phyloP scores from a whole-genome alignment of 2,113 vertebrate species.

The Xiphophorus couchianus region DNA sequence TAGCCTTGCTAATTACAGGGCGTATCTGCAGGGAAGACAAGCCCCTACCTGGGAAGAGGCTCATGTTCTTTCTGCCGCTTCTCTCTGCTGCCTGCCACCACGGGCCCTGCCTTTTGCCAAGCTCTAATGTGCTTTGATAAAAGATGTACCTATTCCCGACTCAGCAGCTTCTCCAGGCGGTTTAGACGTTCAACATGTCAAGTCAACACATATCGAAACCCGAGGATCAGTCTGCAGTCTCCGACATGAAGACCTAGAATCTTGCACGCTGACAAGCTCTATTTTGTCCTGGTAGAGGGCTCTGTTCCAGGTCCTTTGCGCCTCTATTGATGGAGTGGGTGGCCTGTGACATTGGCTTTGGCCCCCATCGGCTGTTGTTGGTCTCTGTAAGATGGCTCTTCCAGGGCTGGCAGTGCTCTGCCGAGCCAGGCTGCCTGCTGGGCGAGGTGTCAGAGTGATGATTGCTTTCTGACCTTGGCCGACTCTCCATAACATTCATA shows the following conservation, averaged over 20 bases:
- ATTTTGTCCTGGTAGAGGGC: constrained; percentile 57
- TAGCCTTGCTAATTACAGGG: constrained; percentile 74
- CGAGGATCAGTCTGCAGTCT: constrained; percentile 14
- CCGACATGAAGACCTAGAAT: constrained; percentile 50
- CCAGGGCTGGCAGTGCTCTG: constrained; percentile 27
- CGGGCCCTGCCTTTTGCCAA: constrained; percentile 36
- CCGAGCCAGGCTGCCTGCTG: constrained; percentile 64
- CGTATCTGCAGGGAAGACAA: constrained; percentile 59
- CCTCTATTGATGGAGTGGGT: constrained; percentile 57
- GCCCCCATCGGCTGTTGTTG: constrained; percentile 61
- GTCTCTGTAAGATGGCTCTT: constrained; percentile 59
- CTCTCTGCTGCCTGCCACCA: constrained; percentile 46
- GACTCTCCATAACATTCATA: constrained; percentile 77
- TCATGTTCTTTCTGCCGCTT: constrained; percentile 37
- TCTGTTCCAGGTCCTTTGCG: constrained; percentile 64
- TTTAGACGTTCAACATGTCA: constrained; percentile 42
- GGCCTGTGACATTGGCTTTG: constrained; percentile 72
- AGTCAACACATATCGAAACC: constrained; percentile 42
- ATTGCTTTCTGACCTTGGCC: constrained; percentile 79
- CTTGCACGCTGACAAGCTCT: constrained; percentile 43
- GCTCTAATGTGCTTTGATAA: constrained; percentile 14
- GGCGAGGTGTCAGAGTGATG: constrained; percentile 76
- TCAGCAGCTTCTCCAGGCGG: constrained; percentile 23
- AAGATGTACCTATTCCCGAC: constrained; percentile 27
- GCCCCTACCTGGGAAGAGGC: constrained; percentile 48